phyloP scores from a whole-genome alignment of 1,140 invertebrate species.

The Papilio dardanus region DNA sequence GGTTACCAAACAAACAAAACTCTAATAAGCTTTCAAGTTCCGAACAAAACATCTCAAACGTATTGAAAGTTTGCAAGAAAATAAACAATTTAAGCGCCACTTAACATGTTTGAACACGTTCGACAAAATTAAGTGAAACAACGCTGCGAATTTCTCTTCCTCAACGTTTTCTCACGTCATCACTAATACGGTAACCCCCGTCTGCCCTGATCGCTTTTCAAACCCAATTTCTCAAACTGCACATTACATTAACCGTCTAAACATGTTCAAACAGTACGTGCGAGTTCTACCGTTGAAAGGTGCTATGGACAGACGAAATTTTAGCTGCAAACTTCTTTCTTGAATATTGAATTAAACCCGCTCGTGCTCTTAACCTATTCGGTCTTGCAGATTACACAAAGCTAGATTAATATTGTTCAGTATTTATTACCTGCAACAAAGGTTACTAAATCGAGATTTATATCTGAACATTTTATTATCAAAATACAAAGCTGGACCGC shows the following conservation, averaged over 20 bases:
- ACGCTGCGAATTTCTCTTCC: constrained; percentile 23
- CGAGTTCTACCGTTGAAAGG: constrained; percentile 46
- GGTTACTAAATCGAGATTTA: too few species aligned
- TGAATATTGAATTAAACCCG: background rate
- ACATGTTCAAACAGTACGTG: constrained; percentile 53
- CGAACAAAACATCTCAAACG: constrained; percentile 1
- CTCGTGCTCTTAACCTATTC: background rate
- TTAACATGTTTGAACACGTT: constrained; percentile 32
- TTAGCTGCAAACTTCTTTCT: constrained; percentile 25
- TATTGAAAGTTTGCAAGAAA: constrained; percentile 17
- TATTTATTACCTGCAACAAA: too few species aligned
- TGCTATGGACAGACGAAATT: constrained; percentile 40
- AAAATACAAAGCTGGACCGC: background rate
- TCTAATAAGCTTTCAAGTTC: background rate
- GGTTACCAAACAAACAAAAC: background rate
- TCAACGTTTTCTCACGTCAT: constrained; percentile 44
- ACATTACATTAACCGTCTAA: constrained; percentile 65
- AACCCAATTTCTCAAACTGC: constrained; percentile 62
- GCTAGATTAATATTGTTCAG: too few species aligned
- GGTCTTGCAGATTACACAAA: too few species aligned
- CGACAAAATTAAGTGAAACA: constrained; percentile 30
- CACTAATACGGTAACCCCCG: constrained; percentile 49
- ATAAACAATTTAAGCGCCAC: constrained; percentile 18
- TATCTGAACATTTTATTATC: background rate
- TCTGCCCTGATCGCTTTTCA: constrained; percentile 45